Evolutionary conservation across 23 tunicate species (phyloP).

Genomic region (Styela clava): DNA sequence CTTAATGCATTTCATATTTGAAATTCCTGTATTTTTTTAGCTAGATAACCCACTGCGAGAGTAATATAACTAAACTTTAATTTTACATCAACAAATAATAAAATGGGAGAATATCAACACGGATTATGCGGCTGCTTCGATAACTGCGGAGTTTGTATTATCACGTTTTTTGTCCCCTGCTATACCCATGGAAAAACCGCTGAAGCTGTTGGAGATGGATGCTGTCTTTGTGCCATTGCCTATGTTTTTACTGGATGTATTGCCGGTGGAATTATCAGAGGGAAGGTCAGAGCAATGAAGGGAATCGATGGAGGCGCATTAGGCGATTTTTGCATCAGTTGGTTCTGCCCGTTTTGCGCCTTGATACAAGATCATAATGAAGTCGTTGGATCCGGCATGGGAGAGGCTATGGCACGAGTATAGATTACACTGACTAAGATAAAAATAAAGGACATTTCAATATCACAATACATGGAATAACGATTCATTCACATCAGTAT

Average conservation of each 20-base stretch:
- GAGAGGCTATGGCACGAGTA: slow-evolving; percentile 37
- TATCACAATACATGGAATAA: too few relatives aligned
- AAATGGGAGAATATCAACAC: slow-evolving; percentile 29
- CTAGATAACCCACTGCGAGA: too few relatives aligned
- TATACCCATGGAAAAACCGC: slow-evolving; percentile 65
- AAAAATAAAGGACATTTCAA: too few relatives aligned
- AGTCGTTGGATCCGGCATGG: not conserved
- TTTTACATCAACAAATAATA: too few relatives aligned
- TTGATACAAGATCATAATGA: slow-evolving; percentile 51
- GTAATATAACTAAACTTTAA: too few relatives aligned
- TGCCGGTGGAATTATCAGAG: slow-evolving; percentile 54
- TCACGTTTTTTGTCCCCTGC: slow-evolving; percentile 46
- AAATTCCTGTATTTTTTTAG: too few relatives aligned
- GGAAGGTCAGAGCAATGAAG: slow-evolving; percentile 35
- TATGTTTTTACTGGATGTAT: slow-evolving; percentile 56
- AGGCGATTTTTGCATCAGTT: slow-evolving; percentile 39
- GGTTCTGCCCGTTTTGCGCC: slow-evolving; percentile 55
- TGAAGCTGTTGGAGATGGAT: slow-evolving; percentile 47
- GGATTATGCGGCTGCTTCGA: slow-evolving; percentile 58
- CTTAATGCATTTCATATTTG: too few relatives aligned
- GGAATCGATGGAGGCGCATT: slow-evolving; percentile 35
- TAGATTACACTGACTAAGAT: too few relatives aligned
- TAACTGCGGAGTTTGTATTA: slow-evolving; percentile 63
- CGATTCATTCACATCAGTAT: too few relatives aligned
- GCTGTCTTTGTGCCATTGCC: slow-evolving; percentile 36